Conservation (phyloP, 1,140 invertebrate genomes). For the Branchinecta lynchi region DNA sequence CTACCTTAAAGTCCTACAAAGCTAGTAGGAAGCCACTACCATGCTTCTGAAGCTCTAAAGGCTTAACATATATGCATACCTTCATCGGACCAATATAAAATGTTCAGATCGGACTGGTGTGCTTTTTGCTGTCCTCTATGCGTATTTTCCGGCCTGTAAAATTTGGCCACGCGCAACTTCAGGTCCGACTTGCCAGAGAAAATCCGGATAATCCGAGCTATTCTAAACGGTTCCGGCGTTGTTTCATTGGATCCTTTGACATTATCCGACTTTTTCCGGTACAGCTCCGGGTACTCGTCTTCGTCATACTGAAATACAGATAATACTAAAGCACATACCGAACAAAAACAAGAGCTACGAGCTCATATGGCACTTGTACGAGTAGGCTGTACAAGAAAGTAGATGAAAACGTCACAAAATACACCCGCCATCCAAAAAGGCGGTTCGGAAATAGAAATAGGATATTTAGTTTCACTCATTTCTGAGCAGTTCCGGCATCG, state of each 20-base stretch:
- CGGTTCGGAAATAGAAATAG: no score
- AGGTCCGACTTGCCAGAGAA: conserved; percentile 33
- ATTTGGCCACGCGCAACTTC: conserved; percentile 45
- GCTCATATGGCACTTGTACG: no score
- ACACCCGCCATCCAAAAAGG: no score
- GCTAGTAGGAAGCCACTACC: no score
- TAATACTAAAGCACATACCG: no score
- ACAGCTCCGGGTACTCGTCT: conserved; percentile 56
- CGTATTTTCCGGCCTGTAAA: conserved; percentile 65
- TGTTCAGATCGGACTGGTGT: conserved; percentile 50
- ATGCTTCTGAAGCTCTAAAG: no score
- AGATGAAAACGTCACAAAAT: no score
- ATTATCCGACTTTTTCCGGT: conserved; percentile 48
- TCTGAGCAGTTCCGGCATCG: no score
- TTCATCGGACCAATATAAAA: conserved; percentile 61
- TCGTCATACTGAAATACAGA: conserved; percentile 43
- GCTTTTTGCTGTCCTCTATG: conserved; percentile 35
- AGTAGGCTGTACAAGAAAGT: no score
- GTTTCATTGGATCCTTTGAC: conserved; percentile 55
- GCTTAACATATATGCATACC: conserved; percentile 34
- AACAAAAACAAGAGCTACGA: no score
- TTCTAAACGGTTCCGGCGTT: conserved; percentile 56
- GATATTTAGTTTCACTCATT: no score
- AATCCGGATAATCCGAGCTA: conserved; percentile 47
- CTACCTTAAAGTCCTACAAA: no score